These are phyloP conservation scores for Oncorhynchus keta DNA, from an alignment of 2,113 vertebrate species.

Conservation along the genomic window DNA sequence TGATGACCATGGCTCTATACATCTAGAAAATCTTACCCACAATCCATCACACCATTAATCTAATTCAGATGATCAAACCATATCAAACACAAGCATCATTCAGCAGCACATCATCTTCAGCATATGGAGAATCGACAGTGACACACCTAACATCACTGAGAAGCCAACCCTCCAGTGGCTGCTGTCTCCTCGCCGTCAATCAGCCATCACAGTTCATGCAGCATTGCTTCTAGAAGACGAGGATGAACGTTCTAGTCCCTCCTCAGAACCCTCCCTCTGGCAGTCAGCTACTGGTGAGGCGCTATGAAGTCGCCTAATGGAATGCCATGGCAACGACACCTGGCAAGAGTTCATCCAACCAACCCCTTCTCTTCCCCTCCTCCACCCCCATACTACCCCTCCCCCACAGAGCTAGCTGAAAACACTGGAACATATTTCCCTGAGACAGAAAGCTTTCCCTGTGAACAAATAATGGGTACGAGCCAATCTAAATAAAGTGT, in stretches of 20 bases:
- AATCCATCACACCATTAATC: slow-evolving; percentile 20
- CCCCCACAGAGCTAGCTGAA: slow-evolving; percentile 68
- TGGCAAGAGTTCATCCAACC: slow-evolving; percentile 76
- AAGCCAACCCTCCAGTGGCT: slow-evolving; percentile 36
- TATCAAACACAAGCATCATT: slow-evolving; percentile 21
- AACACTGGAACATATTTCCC: slow-evolving; percentile 89
- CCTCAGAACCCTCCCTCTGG: slow-evolving; percentile 73
- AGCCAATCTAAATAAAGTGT: slow-evolving; percentile 95
- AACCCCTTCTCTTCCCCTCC: slow-evolving; percentile 21
- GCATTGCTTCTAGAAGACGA: slow-evolving; percentile 5
- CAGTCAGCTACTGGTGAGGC: slow-evolving; percentile 86
- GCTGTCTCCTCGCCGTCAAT: slow-evolving; percentile 52
- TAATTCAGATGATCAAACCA: slow-evolving; percentile 24
- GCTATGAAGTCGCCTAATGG: slow-evolving; percentile 89
- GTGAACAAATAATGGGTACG: slow-evolving; percentile 93
- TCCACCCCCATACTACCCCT: slow-evolving; percentile 34
- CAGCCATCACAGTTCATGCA: slow-evolving; percentile 29
- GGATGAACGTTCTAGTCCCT: slow-evolving; percentile 9
- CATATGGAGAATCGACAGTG: slow-evolving; percentile 27
- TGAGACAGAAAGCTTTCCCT: slow-evolving; percentile 90
- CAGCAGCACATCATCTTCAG: slow-evolving; percentile 13
- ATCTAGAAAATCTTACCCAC: slow-evolving; percentile 15
- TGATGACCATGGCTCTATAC: slow-evolving; percentile 4
- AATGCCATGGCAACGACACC: slow-evolving; percentile 95
- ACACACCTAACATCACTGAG: slow-evolving; percentile 18